Evolutionary conservation across 1,140 invertebrate species (phyloP).

Genomic region (Dreissena polymorpha): DNA sequence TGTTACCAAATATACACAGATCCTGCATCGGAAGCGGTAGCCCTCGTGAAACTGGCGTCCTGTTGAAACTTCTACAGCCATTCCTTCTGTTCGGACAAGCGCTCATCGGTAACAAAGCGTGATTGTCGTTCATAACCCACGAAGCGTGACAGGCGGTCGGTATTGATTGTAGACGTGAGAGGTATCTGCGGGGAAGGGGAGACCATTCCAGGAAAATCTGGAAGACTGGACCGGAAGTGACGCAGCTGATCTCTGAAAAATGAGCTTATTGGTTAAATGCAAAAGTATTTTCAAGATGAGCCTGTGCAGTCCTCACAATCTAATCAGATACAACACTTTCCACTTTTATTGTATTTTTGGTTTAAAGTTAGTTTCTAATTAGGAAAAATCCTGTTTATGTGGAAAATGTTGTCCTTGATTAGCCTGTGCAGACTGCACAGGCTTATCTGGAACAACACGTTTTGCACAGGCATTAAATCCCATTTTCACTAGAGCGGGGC

Average conservation of each 20-base stretch:
- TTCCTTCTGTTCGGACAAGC: slow-evolving; percentile 71
- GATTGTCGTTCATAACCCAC: background rate
- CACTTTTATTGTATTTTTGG: no score
- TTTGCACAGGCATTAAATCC: no score
- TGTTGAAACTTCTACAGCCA: slow-evolving; percentile 73
- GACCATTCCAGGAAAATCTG: slow-evolving; percentile 1
- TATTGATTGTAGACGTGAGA: slow-evolving; percentile 35
- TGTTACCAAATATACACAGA: slow-evolving; percentile 73
- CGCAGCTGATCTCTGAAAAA: slow-evolving; percentile 65
- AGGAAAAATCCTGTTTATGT: no score
- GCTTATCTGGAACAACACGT: no score
- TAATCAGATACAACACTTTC: no score
- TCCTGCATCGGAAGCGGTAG: slow-evolving; percentile 62
- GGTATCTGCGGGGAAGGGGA: slow-evolving; percentile 2
- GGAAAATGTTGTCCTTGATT: no score
- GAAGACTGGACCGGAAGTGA: slow-evolving; percentile 54
- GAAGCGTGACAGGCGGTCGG: slow-evolving; percentile 10
- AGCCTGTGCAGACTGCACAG: no score
- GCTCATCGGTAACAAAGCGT: slow-evolving; percentile 58
- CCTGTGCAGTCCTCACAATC: no score
- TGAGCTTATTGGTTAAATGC: background rate
- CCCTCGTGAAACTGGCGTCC: slow-evolving; percentile 60
- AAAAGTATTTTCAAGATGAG: no score
- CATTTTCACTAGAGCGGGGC: no score
- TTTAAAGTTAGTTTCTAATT: no score